These are phyloP conservation scores for Pionites leucogaster DNA, from an alignment of 2,113 vertebrate species.

Conservation along the genomic window DNA sequence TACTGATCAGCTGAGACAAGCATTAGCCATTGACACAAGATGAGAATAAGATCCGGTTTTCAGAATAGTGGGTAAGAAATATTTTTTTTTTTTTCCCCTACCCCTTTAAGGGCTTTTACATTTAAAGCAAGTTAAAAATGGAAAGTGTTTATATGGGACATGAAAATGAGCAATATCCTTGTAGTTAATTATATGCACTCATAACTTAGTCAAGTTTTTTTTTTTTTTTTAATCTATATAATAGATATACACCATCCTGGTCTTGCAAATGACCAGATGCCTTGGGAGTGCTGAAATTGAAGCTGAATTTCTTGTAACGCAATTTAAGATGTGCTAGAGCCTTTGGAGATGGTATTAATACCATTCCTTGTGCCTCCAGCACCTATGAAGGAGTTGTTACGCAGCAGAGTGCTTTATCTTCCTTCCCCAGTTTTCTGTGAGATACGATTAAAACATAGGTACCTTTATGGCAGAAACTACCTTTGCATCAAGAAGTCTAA, in stretches of 20 bases:
- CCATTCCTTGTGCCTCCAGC: not conserved
- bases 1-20: not conserved
- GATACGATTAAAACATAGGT: not conserved
- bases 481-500: slow-evolving; percentile 11
- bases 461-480: not conserved
- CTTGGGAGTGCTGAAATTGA: not conserved
- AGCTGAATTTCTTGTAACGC: not conserved
- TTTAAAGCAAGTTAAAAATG: not conserved
- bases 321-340: slow-evolving; percentile 13
- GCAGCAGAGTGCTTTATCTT: not conserved
- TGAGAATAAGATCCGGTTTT: not conserved
- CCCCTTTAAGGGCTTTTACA: not conserved
- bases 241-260: not conserved
- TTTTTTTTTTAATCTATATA: not conserved
- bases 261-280: not conserved
- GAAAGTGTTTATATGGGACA: not conserved
- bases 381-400: not conserved
- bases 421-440: not conserved
- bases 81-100: not conserved
- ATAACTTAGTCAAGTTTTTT: not conserved
- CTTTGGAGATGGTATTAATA: not conserved
- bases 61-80: not conserved
- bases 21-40: not conserved
- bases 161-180: not conserved
- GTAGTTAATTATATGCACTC: not conserved